phyloP scores from a whole-genome alignment of 2,888 invertebrate species.

The Troides oblongomaculatus region DNA sequence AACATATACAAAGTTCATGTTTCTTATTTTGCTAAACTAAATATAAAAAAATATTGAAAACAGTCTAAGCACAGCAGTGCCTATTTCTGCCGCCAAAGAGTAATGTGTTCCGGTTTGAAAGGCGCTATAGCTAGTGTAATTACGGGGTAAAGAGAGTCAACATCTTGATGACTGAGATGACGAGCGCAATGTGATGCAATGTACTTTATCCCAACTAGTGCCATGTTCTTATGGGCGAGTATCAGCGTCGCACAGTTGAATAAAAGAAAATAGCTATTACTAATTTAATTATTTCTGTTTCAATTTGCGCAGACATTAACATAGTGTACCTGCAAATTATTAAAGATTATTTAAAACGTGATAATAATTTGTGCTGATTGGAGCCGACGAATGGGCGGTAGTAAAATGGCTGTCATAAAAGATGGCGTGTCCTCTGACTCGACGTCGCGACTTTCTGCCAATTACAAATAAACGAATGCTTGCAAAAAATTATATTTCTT shows the following conservation, averaged over 20 bases:
- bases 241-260: too few species aligned
- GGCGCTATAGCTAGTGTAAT: too few species aligned
- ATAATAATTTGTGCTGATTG: conserved; percentile 33
- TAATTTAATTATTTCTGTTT: conserved; percentile 10
- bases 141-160: too few species aligned
- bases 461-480: conserved; percentile 47
- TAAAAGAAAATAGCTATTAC: not conserved
- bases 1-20: not conserved
- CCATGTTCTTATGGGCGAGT: too few species aligned
- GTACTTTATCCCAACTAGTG: too few species aligned
- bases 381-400: conserved; percentile 43
- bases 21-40: conserved; percentile 4
- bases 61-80: too few species aligned
- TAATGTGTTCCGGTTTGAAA: too few species aligned
- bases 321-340: conserved; percentile 28
- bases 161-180: too few species aligned
- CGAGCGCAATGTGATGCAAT: too few species aligned
- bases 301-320: conserved; percentile 14
- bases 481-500: not conserved
- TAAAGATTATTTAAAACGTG: conserved; percentile 25
- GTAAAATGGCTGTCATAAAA: conserved; percentile 59
- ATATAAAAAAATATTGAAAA: not conserved
- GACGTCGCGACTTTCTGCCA: conserved; percentile 42
- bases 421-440: conserved; percentile 40
- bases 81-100: too few species aligned